Evolutionary conservation across 1,140 invertebrate genomes (phyloP), one percentile per base, ranked within the genome.

Genomic region (Oreohelix idahoensis): DNA sequence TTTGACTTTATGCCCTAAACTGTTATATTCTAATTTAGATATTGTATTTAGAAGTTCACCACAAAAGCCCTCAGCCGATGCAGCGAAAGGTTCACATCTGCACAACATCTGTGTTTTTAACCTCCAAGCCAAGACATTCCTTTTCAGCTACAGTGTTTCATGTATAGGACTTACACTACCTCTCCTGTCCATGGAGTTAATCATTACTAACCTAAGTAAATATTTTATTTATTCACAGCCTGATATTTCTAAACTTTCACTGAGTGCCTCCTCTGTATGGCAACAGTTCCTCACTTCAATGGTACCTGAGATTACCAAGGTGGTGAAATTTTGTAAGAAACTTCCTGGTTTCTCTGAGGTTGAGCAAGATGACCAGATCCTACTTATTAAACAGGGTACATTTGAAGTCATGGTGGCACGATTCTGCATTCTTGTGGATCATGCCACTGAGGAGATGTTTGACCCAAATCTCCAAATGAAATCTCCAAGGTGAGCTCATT

Each of bases 271-370:
- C 35, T 79, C 82, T 17, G 83, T 92, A 83, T 92, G 91, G 91
- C 84, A 89, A 36, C 87, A 91, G 75, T 92, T 92, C 77, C 80
- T 91, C 5, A 78, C 83, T 1, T 86, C 88, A 39, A 90, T 93
- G 90, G 88, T 92, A 4, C 97, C 98, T 80, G 97, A 97, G 71
- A 99, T 99, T 87, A 96, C 97, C 86, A 97, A 97, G 53, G 98
- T 99, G 8, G 98, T 99, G 78, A 97, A 99, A 91, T 99, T 99
- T 92, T 98, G 98, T 87, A 99, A 99, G 90, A 95, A 97, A 85
- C 97, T 99, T 86, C 98, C 98, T 86, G 92, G 91, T 66, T 86
- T 87, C 13, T 74, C 89, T 97, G 98, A 81, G 99, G 99, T 84
- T 26, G 79, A 81, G 29, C 78, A 80, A 53, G 83, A 80, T 17